phyloP scores from a whole-genome alignment of 2,888 invertebrate species.

The Dryococelus australis region DNA sequence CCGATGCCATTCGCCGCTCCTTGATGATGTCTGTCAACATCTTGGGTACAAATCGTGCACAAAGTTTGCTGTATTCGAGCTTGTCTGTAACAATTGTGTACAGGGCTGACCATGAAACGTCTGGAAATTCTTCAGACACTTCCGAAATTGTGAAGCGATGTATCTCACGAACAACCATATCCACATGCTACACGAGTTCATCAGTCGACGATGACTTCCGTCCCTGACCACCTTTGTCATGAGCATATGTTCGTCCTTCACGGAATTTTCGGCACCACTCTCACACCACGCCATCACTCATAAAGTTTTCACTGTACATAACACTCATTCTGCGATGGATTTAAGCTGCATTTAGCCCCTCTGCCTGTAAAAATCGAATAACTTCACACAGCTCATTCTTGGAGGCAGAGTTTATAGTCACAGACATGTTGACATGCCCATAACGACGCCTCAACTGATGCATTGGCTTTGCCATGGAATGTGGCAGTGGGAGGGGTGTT shows the following conservation, averaged over 20 bases:
- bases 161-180: background rate
- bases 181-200: background rate
- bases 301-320: background rate
- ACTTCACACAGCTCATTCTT: background rate
- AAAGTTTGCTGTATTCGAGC: background rate
- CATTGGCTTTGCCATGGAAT: too few relatives aligned
- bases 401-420: too few relatives aligned
- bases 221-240: background rate
- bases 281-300: background rate
- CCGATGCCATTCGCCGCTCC: background rate
- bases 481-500: too few relatives aligned
- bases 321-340: background rate
- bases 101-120: too few relatives aligned
- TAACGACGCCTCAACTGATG: too few relatives aligned
- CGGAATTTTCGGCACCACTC: background rate
- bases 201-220: too few relatives aligned
- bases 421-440: too few relatives aligned
- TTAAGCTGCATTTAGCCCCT: background rate
- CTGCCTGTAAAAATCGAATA: background rate
- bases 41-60: slow-evolving; percentile 5
- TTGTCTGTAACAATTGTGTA: background rate
- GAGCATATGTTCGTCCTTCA: background rate
- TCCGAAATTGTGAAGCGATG: background rate
- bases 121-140: background rate
- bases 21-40: background rate